These are phyloP conservation scores for Punctoribates punctum DNA, from an alignment of 2,888 invertebrate species.

Conservation along the genomic window DNA sequence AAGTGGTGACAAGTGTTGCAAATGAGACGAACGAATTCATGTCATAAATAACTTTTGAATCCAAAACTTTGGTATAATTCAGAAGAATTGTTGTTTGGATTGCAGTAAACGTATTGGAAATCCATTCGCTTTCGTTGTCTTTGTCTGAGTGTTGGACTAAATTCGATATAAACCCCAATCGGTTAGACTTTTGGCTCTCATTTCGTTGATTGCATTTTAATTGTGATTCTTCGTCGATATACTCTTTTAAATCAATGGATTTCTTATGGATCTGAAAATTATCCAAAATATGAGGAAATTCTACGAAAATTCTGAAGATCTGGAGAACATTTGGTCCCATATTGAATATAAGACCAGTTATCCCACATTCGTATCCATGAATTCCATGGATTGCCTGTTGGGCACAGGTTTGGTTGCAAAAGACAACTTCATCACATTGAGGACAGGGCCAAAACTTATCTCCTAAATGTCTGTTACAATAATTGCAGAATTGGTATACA, in stretches of 20 bases:
- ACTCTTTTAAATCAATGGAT: slow-evolving; percentile 21
- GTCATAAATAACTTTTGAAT: slow-evolving; percentile 3
- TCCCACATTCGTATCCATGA: slow-evolving; percentile 31
- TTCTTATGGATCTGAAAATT: neutral
- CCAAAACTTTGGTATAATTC: neutral
- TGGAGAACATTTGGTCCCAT: neutral
- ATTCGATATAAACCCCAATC: slow-evolving; percentile 1
- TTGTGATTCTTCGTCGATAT: neutral
- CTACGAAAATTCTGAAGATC: slow-evolving; percentile 28
- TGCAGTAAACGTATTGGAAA: neutral
- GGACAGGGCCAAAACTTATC: slow-evolving; percentile 34
- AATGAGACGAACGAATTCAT: slow-evolving; percentile 29
- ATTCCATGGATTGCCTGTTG: neutral
- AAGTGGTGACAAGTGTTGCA: neutral
- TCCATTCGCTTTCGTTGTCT: neutral
- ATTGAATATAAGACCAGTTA: neutral
- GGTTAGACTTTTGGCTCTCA: neutral
- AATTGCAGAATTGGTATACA: neutral
- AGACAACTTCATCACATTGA: slow-evolving; percentile 28
- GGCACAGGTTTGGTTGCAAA: slow-evolving; percentile 28
- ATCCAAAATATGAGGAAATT: neutral
- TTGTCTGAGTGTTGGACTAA: slow-evolving; percentile 33
- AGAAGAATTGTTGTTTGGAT: slow-evolving; percentile 12
- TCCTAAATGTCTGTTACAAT: neutral
- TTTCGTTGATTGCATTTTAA: neutral